Evolutionary conservation across 2,113 vertebrate species (phyloP), one percentile per base, ranked within the genome.

Genomic region (Rhynchopsitta pachyrhyncha): DNA sequence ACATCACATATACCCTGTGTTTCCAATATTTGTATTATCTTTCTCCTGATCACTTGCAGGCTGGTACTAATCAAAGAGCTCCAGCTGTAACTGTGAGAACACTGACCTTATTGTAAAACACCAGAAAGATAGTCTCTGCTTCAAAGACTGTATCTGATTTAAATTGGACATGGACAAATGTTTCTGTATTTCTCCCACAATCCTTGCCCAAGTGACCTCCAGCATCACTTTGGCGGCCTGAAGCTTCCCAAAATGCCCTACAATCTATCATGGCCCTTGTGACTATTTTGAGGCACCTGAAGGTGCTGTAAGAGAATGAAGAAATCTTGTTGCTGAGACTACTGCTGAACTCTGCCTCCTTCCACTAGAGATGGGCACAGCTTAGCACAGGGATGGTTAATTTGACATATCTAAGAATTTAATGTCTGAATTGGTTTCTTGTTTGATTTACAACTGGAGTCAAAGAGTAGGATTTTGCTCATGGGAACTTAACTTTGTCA

Each of bases 1-100:
- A 86, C 64, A 71, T 60, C 46, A 81, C 42, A 86, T 55, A 8
- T 10, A 31, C 55, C 35, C 16, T 9, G 2, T 60, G 25, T 84
- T 95, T 86, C 69, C 70, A 89, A 31, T 84, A 91, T 76, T 60
- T 87, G 31, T 64, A 73, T 91, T 71, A 42, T 92, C 88, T 94
- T 92, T 64, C 50, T 84, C 50, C 83, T 60, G 62, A 93, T 90
- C 90, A 68, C 60, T 88, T 90, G 41, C 67, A 37, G 41, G 73
- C 50, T 86, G 55, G 57, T 88, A 44, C 52, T 86, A 92, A 81
- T 84, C 86, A 93, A 71, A 93, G 24, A 39, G 29, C n/a, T 78
- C 77, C 74, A 95, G 55, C 60, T 93, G 60, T 50, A 94, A 60
- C 33, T 78, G 83, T 18, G 68, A 42, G 33, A 92, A 87, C 77